Base-by-base conservation (phyloP, 2,113 vertebrate genomes). In the Rhinolophus ferrumequinum region DNA sequence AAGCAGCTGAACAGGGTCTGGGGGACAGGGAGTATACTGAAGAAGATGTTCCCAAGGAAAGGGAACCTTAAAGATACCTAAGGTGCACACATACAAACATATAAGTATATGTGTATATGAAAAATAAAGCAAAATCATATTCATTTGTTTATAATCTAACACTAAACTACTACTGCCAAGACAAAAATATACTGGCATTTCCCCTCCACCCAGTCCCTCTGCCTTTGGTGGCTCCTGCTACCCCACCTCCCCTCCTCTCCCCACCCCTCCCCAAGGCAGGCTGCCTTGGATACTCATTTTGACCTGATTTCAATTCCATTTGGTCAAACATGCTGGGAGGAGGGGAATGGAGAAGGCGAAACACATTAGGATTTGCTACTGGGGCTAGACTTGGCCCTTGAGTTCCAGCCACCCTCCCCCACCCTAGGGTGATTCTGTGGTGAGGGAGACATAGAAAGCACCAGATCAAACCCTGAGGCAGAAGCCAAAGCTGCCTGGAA, bases 241-340 rank as follows among this genome's bases (percentile, higher is more conserved):
- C 52, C 38, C 86, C 52, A 5, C 52, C 52, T 54, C 52, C 14
- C 52, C 52, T 54, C 16, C 52, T 70, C 33, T 56, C 62, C 11
- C n/a, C 72, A 21, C 12, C 58, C 54, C 35, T 86, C 85, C 85
- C 64, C 72, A 81, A 21, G 60, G 83, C 77, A 88, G 64, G 88
- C 86, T 88, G 90, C 44, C 81, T 95, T 52, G 30, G 90, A 93
- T 86, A 94, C 77, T 93, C 88, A 93, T 95, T 97, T 96, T 98
- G 96, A 97, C 97, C 96, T 97, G 94, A 95, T 97, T 98, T 98
- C 88, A 89, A 86, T 97, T 97, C 94, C 91, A 97, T 97, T 96
- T 97, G 93, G 88, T 89, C 94, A 95, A 90, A 91, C 82, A 58
- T 60, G 72, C 69, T 95, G 91, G 84, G 94, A 95, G 81, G 82